Conservation (phyloP, 35 echinoderm and acorn worm genomes). For the Apostichopus californicus region DNA sequence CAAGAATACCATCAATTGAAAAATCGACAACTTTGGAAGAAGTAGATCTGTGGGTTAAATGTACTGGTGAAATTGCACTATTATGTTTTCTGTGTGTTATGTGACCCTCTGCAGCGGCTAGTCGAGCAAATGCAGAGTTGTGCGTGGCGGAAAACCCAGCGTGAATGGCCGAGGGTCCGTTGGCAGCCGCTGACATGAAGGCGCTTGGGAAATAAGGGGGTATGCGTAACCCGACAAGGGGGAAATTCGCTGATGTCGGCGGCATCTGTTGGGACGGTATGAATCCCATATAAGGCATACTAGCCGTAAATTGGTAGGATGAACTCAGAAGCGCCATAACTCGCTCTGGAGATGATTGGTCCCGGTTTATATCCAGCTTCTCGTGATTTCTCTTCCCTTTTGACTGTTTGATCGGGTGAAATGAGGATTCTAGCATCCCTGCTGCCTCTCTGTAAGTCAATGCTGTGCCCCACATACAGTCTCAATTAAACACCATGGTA, state of each 20-base stretch:
- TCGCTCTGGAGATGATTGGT: constrained; percentile 4
- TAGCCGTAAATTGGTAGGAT: constrained; percentile 54
- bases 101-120: constrained; percentile 1
- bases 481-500: too few relatives aligned
- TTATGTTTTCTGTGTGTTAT: not conserved
- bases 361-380: not conserved
- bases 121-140: constrained; percentile 32
- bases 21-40: constrained; percentile 57
- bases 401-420: not conserved
- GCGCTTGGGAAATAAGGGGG: constrained; percentile 51
- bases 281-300: constrained; percentile 55
- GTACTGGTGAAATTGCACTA: constrained; percentile 1
- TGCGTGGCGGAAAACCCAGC: constrained; percentile 23
- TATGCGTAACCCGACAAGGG: constrained; percentile 42
- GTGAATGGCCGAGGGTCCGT: constrained; percentile 14
- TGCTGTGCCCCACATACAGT: too few relatives aligned
- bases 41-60: not conserved
- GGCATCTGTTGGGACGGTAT: constrained; percentile 7
- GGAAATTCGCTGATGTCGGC: constrained; percentile 17
- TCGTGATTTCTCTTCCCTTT: not conserved
- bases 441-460: too few relatives aligned
- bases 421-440: not conserved
- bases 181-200: not conserved
- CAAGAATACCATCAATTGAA: constrained; percentile 70
- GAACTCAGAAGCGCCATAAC: constrained; percentile 54